phyloP scores from a whole-genome alignment of 2,113 vertebrate species.

The Felis catus region F.catus_Fca126_mat1.0 CM031411.1:94323001-94323500 shows the following conservation, averaged over 20 bases:
- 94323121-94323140: neutral
- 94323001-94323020: neutral
- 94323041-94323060: neutral
- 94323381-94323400: neutral
- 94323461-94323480: neutral
- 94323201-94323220: too few relatives aligned
- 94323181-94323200: too few relatives aligned
- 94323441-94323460: neutral
- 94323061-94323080: neutral
- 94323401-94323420: neutral
- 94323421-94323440: slow-evolving; percentile 31
- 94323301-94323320: too few relatives aligned
- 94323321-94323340: neutral
- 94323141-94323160: too few relatives aligned
- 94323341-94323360: neutral
- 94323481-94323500: neutral
- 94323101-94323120: neutral
- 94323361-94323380: neutral
- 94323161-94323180: too few relatives aligned
- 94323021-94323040: neutral
- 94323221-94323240: too few relatives aligned
- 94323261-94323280: too few relatives aligned
- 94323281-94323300: too few relatives aligned
- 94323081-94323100: neutral
- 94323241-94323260: too few relatives aligned